Conservation (phyloP, 2,888 invertebrate genomes). For the Crematogaster levior region DNA sequence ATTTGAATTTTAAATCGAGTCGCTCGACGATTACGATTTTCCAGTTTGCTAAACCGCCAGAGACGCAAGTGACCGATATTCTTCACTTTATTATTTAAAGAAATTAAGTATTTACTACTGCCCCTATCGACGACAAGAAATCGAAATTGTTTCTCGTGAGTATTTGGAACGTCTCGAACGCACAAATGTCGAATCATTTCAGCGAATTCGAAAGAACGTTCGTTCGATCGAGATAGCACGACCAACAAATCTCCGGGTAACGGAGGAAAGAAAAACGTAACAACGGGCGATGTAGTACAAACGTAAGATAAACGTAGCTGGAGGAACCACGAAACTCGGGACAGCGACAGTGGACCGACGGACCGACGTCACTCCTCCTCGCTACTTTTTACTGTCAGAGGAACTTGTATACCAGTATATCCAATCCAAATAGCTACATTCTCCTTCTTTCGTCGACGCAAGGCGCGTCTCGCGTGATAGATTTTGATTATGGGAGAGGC, state of each 20-base stretch:
- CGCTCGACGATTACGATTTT: constrained; percentile 12
- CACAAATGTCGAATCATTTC: background rate
- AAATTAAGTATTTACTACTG: background rate
- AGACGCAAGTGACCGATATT: background rate
- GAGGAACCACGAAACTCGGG: constrained; percentile 35
- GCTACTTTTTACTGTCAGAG: constrained; percentile 86
- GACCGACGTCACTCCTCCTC: constrained; percentile 78
- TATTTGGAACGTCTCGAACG: background rate
- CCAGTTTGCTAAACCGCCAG: background rate
- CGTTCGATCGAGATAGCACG: background rate
- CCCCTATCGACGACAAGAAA: background rate
- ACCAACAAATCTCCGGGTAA: constrained; percentile 7
- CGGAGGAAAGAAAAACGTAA: background rate
- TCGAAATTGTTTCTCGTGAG: background rate
- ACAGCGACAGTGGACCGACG: constrained; percentile 78
- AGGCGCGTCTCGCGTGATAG: background rate
- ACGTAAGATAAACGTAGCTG: background rate
- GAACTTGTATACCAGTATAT: constrained; percentile 91
- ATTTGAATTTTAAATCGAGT: constrained; percentile 24
- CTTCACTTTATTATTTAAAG: background rate
- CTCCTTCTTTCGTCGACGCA: constrained; percentile 32
- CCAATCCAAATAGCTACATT: constrained; percentile 71
- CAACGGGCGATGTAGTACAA: background rate
- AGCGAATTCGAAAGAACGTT: background rate
- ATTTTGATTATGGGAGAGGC: background rate